Percentiles rank a stretch among this genome's conserved stretches.
Conservation (phyloP, 64 coral and sea anemone genomes). For the Catalaphyllia jardinei region DNA sequence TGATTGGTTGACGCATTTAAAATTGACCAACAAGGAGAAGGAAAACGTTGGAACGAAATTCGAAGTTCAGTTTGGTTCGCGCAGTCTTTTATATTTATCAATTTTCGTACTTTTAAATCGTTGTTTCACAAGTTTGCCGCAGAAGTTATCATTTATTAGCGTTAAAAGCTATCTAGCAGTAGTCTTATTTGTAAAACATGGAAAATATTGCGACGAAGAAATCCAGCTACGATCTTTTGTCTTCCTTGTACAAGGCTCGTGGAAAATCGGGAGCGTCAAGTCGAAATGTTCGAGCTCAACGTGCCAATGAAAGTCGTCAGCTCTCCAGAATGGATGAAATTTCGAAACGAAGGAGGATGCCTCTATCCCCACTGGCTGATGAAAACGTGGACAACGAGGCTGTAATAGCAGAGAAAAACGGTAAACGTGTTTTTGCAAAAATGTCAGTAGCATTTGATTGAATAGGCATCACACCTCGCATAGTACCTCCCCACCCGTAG, state of each 20-base stretch:
- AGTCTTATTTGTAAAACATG: slow-evolving; percentile 1
- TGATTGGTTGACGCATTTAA: slow-evolving; percentile 19
- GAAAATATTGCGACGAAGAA: slow-evolving; percentile 42
- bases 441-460: background rate
- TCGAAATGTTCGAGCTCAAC: slow-evolving; percentile 55
- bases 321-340: slow-evolving; percentile 47
- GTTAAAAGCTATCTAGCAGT: background rate
- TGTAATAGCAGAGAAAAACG: background rate
- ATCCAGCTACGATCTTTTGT: slow-evolving; percentile 46
- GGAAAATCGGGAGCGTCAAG: slow-evolving; percentile 36
- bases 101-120: background rate
- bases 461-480: too few species aligned
- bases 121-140: background rate
- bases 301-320: slow-evolving; percentile 48
- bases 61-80: background rate
- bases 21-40: slow-evolving; percentile 14
- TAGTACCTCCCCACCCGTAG: too few species aligned
- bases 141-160: background rate
- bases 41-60: slow-evolving; percentile 45
- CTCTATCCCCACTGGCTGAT: slow-evolving; percentile 31
- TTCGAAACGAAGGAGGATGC: slow-evolving; percentile 46
- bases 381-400: slow-evolving; percentile 12
- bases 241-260: slow-evolving; percentile 50
- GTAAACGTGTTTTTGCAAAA: background rate
- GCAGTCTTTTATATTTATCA: background rate